Evolutionary conservation across 2,888 invertebrate genomes (phyloP).

Genomic region (Synanthedon myopaeformis): DNA sequence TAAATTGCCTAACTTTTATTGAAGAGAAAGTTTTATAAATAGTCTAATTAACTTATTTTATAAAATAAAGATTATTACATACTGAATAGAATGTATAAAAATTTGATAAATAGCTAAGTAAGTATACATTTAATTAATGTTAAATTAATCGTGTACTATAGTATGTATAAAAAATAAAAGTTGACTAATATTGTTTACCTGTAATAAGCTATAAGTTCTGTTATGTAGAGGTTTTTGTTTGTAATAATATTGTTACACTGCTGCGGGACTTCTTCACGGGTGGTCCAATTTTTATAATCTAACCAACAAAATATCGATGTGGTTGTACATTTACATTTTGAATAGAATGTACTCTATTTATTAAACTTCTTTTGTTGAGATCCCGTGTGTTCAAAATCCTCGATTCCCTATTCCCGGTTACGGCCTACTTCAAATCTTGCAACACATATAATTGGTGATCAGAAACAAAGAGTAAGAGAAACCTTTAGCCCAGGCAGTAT

Average conservation of each 20-base stretch:
- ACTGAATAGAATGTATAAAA: slow-evolving; percentile 66
- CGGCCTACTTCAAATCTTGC: no score
- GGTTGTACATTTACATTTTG: slow-evolving; percentile 70
- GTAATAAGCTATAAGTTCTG: slow-evolving; percentile 65
- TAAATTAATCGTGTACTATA: slow-evolving; percentile 67
- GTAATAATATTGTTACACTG: slow-evolving; percentile 70
- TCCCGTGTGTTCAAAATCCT: not conserved
- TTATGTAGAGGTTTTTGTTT: slow-evolving; percentile 71
- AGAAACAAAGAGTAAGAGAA: no score
- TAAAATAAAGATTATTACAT: slow-evolving; percentile 64
- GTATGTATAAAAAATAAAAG: slow-evolving; percentile 62
- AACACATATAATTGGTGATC: no score
- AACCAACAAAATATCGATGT: slow-evolving; percentile 71
- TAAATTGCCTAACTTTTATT: slow-evolving; percentile 64
- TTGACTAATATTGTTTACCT: slow-evolving; percentile 59
- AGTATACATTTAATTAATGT: slow-evolving; percentile 46
- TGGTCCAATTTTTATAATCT: slow-evolving; percentile 71
- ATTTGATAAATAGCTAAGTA: slow-evolving; percentile 34
- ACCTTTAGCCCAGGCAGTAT: no score
- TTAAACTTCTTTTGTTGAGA: slow-evolving; percentile 41
- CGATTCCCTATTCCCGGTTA: no score
- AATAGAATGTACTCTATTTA: slow-evolving; percentile 68
- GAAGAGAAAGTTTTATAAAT: slow-evolving; percentile 63
- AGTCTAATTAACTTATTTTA: slow-evolving; percentile 69
- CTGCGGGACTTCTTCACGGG: slow-evolving; percentile 58